Evolutionary conservation across 2,888 invertebrate genomes (phyloP).

Genomic region (Halocaridina rubra): DNA sequence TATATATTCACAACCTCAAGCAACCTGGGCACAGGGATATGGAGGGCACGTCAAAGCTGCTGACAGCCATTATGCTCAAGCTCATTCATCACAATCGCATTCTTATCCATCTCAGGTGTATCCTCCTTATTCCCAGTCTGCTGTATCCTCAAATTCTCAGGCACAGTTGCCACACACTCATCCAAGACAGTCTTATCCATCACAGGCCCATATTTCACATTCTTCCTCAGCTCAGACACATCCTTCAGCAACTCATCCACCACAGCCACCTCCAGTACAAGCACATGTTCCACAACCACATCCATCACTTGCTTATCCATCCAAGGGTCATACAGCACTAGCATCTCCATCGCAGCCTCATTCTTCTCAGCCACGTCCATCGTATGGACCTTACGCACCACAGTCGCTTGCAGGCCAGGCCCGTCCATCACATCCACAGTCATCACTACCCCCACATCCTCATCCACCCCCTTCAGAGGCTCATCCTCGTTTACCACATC

Average conservation of each 20-base stretch:
- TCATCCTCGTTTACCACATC: background rate
- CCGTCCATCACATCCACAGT: background rate
- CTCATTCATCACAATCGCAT: background rate
- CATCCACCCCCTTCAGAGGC: background rate
- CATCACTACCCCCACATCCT: background rate
- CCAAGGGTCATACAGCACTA: background rate
- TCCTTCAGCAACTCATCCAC: constrained; percentile 7
- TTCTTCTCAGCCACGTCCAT: background rate
- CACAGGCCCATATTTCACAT: background rate
- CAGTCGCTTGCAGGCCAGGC: background rate
- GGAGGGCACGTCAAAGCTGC: too few relatives aligned
- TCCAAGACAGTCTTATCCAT: background rate
- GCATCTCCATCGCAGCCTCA: background rate
- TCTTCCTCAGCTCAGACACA: background rate
- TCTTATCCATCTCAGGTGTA: background rate
- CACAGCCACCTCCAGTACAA: background rate
- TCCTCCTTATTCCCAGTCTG: background rate
- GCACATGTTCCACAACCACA: background rate
- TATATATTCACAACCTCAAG: background rate
- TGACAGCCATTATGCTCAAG: background rate
- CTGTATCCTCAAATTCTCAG: background rate
- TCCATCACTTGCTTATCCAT: background rate
- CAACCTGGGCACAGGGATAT: background rate
- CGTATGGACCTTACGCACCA: background rate
- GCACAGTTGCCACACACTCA: background rate